Base-by-base conservation (phyloP, 30 jellyfish, hydroid and myxozoan genomes). In the Phacellophora camtschatica region DNA sequence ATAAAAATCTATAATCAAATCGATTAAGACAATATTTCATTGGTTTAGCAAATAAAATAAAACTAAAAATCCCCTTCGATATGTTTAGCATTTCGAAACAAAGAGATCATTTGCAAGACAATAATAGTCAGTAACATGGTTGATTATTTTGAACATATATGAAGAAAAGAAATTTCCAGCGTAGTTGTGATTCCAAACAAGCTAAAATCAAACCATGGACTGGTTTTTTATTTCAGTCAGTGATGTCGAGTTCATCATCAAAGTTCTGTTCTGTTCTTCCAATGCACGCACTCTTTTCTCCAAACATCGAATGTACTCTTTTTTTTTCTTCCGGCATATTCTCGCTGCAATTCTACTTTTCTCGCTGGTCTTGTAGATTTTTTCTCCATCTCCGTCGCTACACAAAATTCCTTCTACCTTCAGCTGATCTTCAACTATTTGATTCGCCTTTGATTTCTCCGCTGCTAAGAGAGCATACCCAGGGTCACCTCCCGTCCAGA, bases 321-420 rank as follows among this genome's bases (percentile, higher is more conserved):
- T 66, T 24, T 66, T 66, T 34, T 66, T 66, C 27, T 62, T 66
- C 37, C 79, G 36, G 33, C 62, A 66, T 34, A 66, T 36, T 43
- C 79, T 34, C 8, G 79, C 79, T 4, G 79, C 79, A 22, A 66
- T 36, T 18, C 79, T n/a, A 34, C 33, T 66, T 24, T 66, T 66
- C 27, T 32, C 79, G n/a, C 37, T 66, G 5, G 79, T 66, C 41
- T 66, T 66, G 62, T 28, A 66, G 15, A 34, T 62, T 24, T 41
- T 66, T 32, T 66, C 37, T n/a, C 41, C 55, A 23, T 61, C 74
- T 56, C 46, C 43, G 3, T 28, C 41, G 5, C 25, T 23, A n/a
- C n/a, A n/a, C n/a, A n/a, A n/a, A n/a, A n/a, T n/a, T 18, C 19
- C 71, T 3, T 56, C 41, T 12, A 20, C 20, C 16, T 16, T 56